Base-by-base conservation (phyloP, 2,113 vertebrate genomes). In the Ceuthmochares aereus region DNA sequence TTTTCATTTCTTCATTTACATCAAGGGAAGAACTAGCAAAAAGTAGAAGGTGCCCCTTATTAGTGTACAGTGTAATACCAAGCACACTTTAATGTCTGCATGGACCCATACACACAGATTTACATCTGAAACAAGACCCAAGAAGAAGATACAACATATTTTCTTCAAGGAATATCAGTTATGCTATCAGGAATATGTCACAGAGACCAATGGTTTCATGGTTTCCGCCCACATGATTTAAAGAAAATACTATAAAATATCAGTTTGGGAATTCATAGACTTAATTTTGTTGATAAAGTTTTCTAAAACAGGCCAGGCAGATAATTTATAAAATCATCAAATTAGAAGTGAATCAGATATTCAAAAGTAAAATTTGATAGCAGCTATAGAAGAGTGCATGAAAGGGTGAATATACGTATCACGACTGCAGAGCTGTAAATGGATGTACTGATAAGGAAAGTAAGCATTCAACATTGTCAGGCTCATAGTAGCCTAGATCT, bases 321-420 rank as follows among this genome's bases (percentile, higher is more conserved):
- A 25, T 30, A 14, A 45, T 22, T 75, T 63, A 59, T 19, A 47
- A 10, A 34, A 60, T 40, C 64, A 21, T 3, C 18, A 87, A 36
- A 76, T 55, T 29, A 77, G n/a, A 80, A 56, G 19, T 60, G 26
- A 96, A 43, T 30, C 2, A 0, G 6, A 18, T 59, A 25, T 37
- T 83, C 32, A 60, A 66, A 68, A 84, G 49, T 49, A 56, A n/a
- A 29, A n/a, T 43, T 79, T 55, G 51, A 7, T 20, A 80, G 34
- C 22, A 76, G 25, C 42, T 55, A 10, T 1, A 77, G 45, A 22
- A 76, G 59, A 83, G 59, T 18, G 12, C 29, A 21, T 12, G 5
- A 47, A 64, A 59, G 7, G 20, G 10, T 37, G 32, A 69, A 30
- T 29, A 5, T 4, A 5, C 0, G 0, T 47, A 19, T 4, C 68